Evolutionary conservation across 2,797 vertebrate species (phyloP).

Genomic region (Mormyrops attenuatus): DNA sequence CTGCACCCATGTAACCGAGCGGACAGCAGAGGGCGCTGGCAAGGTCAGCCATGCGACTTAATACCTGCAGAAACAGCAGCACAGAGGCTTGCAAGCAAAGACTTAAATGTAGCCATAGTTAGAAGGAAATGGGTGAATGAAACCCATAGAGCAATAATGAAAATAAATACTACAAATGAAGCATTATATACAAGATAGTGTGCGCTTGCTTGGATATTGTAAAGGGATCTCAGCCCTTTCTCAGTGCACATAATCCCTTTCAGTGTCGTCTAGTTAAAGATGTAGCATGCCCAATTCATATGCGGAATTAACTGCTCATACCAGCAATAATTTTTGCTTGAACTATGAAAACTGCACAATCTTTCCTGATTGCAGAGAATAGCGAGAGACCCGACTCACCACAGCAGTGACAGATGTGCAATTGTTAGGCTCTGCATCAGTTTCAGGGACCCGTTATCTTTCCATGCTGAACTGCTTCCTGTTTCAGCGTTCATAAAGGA

Average conservation of each 20-base stretch:
- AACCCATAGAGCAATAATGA: neutral
- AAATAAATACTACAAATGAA: conserved; percentile 11
- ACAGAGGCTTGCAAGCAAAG: neutral
- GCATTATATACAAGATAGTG: neutral
- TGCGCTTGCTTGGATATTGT: neutral
- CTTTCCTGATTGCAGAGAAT: neutral
- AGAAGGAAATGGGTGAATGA: neutral
- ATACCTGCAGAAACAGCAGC: neutral
- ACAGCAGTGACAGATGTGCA: neutral
- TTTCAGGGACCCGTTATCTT: neutral
- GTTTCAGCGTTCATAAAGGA: neutral
- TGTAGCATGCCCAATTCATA: neutral
- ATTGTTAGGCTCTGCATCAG: neutral
- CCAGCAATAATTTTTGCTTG: neutral
- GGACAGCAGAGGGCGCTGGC: neutral
- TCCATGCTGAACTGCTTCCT: neutral
- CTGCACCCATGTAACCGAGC: neutral
- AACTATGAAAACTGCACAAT: neutral
- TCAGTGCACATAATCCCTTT: neutral
- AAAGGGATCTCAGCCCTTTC: neutral
- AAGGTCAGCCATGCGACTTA: neutral
- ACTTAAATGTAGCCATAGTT: neutral
- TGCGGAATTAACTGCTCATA: neutral
- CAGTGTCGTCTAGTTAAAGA: neutral
- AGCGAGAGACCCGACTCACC: neutral